Conservation (phyloP, 2,113 vertebrate species). For the Peromyscus maniculatus region DNA sequence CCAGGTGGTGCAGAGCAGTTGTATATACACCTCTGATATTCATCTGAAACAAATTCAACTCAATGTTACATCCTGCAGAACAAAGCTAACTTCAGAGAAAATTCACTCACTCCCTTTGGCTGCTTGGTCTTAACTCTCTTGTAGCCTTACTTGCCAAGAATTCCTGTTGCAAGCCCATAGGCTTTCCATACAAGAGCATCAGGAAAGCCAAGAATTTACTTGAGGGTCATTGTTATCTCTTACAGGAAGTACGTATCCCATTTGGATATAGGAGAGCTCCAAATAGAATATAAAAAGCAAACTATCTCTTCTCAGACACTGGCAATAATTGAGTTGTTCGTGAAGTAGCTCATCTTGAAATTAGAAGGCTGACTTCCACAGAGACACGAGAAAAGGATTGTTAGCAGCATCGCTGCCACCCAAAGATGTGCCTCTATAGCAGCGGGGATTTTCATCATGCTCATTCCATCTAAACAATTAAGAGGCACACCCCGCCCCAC, state of each 20-base stretch:
- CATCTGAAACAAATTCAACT: constrained; percentile 30
- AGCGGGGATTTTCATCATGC: not conserved
- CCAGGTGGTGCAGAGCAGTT: not conserved
- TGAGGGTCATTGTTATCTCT: constrained; percentile 13
- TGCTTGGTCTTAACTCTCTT: constrained; percentile 33
- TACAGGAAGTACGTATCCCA: constrained; percentile 50
- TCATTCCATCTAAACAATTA: not conserved
- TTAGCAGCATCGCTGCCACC: not conserved
- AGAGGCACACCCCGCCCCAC: not conserved
- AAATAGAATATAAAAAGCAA: constrained; percentile 49
- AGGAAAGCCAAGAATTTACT: constrained; percentile 47
- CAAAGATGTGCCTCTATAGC: not conserved
- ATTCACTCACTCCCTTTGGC: constrained; percentile 5
- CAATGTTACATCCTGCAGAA: constrained; percentile 8
- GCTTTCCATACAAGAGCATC: not conserved
- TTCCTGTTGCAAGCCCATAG: not conserved
- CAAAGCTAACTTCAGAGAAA: constrained; percentile 36
- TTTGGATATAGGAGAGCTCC: constrained; percentile 33
- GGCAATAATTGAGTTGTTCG: constrained; percentile 46
- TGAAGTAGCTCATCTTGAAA: constrained; percentile 42
- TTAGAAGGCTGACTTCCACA: constrained; percentile 30
- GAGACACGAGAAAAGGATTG: constrained; percentile 16
- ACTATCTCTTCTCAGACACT: constrained; percentile 14
- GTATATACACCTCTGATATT: not conserved
- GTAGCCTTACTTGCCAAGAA: not conserved